phyloP scores from a whole-genome alignment of 2,888 invertebrate genomes.

The Sinotaia quadrata region DNA sequence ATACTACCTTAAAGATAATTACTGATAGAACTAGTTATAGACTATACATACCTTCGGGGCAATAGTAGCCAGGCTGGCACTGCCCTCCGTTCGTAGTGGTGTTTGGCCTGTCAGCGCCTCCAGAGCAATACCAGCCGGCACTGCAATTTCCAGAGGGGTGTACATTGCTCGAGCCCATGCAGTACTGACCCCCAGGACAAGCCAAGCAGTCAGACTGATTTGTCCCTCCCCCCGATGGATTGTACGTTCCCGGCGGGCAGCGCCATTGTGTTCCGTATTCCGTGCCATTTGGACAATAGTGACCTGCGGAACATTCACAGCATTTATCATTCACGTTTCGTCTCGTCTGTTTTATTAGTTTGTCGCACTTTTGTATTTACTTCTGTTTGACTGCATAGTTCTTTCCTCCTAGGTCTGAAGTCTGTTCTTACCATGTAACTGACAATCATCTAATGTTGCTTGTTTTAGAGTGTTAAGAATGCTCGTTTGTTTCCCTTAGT shows the following conservation, averaged over 20 bases:
- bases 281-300: conserved; percentile 67
- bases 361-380: no score
- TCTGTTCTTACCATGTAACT: no score
- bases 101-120: conserved; percentile 50
- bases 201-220: conserved; percentile 51
- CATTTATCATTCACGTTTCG: no score
- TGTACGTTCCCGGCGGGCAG: conserved; percentile 66
- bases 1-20: no score
- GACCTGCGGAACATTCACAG: conserved; percentile 60
- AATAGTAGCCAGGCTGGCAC: conserved; percentile 64
- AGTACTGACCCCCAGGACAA: conserved; percentile 67
- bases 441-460: no score
- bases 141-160: conserved; percentile 61
- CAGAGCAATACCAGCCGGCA: conserved; percentile 64
- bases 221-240: conserved; percentile 48
- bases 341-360: no score
- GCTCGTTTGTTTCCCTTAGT: no score
- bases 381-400: no score
- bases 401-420: no score
- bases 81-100: conserved; percentile 58
- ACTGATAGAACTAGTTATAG: no score
- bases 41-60: conserved; percentile 53
- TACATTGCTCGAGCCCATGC: conserved; percentile 62
- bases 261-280: conserved; percentile 55
- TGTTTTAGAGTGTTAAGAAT: no score